Percentiles rank a stretch among this genome's conserved stretches.
These are phyloP conservation scores for Chaenocephalus aceratus DNA, from an alignment of 2,113 vertebrate species.

Conservation along the genomic window DNA sequence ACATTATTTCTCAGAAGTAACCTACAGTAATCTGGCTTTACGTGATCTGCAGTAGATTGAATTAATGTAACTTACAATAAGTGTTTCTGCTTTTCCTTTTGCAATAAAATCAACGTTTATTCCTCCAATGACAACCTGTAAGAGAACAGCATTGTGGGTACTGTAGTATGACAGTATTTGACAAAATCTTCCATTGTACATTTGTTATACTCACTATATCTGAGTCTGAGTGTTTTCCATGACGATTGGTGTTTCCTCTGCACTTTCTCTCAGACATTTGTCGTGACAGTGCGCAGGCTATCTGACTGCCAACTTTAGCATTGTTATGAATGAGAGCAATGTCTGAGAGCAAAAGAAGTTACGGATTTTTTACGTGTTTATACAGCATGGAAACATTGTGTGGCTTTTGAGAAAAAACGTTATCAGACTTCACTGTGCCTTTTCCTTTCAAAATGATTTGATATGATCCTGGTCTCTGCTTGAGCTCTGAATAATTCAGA, in stretches of 20 bases:
- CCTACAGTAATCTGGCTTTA: neutral
- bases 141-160: conserved; percentile 24
- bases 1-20: conserved; percentile 23
- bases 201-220: conserved; percentile 70
- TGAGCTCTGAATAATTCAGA: neutral
- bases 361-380: conserved; percentile 26
- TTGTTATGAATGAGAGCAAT: conserved; percentile 92
- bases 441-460: neutral
- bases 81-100: conserved; percentile 83
- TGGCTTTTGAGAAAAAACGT: neutral
- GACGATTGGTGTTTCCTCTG: conserved; percentile 16
- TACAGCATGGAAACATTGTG: conserved; percentile 1
- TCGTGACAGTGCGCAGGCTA: conserved; percentile 87
- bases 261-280: conserved; percentile 55
- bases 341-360: conserved; percentile 77
- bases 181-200: neutral
- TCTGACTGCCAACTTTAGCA: conserved; percentile 89
- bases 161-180: neutral
- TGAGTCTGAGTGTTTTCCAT: conserved; percentile 27
- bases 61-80: conserved; percentile 80
- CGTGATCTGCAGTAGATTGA: neutral
- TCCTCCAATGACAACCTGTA: conserved; percentile 91
- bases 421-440: neutral
- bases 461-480: conserved; percentile 10
- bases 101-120: conserved; percentile 92